These are phyloP conservation scores for Odocoileus hemionus DNA, from an alignment of 2,113 vertebrate genomes.

Conservation along the genomic window DNA sequence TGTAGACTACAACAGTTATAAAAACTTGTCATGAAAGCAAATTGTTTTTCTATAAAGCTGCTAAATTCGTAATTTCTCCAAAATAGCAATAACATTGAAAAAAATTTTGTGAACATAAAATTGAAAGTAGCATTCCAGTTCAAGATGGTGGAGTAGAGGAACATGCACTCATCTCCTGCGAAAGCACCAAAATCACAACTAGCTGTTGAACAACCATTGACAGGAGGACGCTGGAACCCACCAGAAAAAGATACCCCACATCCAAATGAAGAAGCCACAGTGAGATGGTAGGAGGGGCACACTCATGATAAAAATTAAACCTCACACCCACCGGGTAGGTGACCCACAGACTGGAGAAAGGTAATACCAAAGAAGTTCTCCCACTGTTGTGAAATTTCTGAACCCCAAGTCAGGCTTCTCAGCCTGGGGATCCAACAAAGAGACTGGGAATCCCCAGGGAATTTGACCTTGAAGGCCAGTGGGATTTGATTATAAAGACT, in stretches of 20 bases:
- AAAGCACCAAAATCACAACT: not conserved
- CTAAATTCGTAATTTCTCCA: not conserved
- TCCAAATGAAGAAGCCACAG: rapidly evolving
- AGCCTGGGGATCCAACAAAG: not conserved
- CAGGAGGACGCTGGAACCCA: not conserved
- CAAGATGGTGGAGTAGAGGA: not conserved
- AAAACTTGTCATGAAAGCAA: not conserved
- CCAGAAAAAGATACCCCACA: not conserved
- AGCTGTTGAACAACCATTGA: not conserved
- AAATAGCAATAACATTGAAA: not conserved
- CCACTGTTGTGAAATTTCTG: not conserved
- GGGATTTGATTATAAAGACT: not conserved
- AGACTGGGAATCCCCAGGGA: not conserved
- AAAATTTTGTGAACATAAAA: not conserved
- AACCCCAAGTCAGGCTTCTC: not conserved
- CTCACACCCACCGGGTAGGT: not conserved
- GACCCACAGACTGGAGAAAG: not conserved
- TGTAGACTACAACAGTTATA: not conserved
- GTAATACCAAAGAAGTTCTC: not conserved
- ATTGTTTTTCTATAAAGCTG: not conserved
- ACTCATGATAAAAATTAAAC: not conserved
- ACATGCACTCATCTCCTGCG: not conserved
- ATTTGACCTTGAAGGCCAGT: not conserved
- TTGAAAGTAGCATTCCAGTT: not conserved
- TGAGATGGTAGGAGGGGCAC: not conserved